These are phyloP conservation scores for Crenuchus spilurus DNA, from an alignment of 2,797 vertebrate species.

Conservation along the genomic window DNA sequence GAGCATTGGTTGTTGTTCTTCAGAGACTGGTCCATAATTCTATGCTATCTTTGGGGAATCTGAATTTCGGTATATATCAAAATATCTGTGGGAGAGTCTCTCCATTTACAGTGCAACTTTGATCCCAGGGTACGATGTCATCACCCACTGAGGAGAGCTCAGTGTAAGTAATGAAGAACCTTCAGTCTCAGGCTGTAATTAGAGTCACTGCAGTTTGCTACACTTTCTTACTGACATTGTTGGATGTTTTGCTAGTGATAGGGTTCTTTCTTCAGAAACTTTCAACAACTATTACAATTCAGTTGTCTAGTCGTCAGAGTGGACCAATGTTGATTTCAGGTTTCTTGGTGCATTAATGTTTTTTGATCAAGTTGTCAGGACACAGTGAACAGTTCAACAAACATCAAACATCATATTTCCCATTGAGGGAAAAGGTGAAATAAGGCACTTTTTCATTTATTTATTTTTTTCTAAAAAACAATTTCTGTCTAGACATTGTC, in stretches of 20 bases:
- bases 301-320: not conserved
- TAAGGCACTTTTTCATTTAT: slow-evolving; percentile 69
- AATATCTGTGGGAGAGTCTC: not conserved
- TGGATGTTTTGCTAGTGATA: not conserved
- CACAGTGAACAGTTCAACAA: slow-evolving; percentile 67
- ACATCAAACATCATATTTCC: slow-evolving; percentile 45
- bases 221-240: not conserved
- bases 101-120: not conserved
- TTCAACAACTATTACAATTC: not conserved
- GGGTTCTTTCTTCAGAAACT: not conserved
- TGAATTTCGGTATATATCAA: not conserved
- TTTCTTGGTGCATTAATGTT: slow-evolving; percentile 19
- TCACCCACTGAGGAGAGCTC: not conserved
- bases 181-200: slow-evolving; percentile 7
- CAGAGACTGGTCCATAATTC: slow-evolving; percentile 30
- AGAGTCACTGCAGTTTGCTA: slow-evolving; percentile 32
- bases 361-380: slow-evolving; percentile 56
- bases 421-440: slow-evolving; percentile 41
- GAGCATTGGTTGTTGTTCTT: slow-evolving; percentile 23
- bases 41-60: slow-evolving; percentile 3
- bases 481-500: slow-evolving; percentile 59
- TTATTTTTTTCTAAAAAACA: slow-evolving; percentile 3
- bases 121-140: not conserved
- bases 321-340: not conserved
- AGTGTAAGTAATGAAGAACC: not conserved